Conservation (phyloP, 2,113 vertebrate genomes). For the Plecturocebus donacophilus region DNA sequence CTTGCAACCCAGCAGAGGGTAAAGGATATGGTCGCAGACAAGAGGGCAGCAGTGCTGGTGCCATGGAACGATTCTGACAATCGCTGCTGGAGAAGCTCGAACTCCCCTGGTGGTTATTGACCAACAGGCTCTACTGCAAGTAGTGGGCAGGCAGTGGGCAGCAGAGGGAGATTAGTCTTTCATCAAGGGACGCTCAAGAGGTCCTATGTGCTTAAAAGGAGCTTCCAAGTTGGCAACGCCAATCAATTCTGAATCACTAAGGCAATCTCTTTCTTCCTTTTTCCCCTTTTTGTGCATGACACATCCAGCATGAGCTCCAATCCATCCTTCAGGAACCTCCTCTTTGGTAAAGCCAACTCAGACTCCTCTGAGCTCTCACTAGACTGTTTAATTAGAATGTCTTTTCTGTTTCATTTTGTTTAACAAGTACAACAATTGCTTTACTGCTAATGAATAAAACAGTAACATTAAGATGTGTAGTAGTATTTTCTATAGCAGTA, state of each 20-base stretch:
- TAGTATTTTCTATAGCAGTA: background rate
- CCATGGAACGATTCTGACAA: background rate
- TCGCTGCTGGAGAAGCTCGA: background rate
- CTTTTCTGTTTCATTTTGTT: background rate
- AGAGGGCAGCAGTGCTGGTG: fast-evolving
- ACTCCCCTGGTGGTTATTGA: background rate
- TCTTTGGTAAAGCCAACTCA: background rate
- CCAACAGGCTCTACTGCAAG: background rate
- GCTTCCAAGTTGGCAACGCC: background rate
- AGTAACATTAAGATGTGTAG: background rate
- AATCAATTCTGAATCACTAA: background rate
- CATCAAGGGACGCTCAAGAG: background rate
- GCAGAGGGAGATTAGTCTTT: too few relatives aligned
- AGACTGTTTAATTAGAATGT: background rate
- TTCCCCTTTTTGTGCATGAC: background rate
- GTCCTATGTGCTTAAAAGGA: background rate
- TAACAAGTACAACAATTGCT: background rate
- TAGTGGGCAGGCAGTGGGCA: fast-evolving
- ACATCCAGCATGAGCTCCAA: background rate
- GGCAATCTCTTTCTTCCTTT: background rate
- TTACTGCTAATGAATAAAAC: background rate
- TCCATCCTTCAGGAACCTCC: background rate
- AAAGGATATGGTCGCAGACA: fast-evolving
- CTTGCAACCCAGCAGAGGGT: background rate
- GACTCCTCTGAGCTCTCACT: background rate